Evolutionary conservation across 1,140 invertebrate genomes (phyloP).

Genomic region (Bombus superbus): DNA sequence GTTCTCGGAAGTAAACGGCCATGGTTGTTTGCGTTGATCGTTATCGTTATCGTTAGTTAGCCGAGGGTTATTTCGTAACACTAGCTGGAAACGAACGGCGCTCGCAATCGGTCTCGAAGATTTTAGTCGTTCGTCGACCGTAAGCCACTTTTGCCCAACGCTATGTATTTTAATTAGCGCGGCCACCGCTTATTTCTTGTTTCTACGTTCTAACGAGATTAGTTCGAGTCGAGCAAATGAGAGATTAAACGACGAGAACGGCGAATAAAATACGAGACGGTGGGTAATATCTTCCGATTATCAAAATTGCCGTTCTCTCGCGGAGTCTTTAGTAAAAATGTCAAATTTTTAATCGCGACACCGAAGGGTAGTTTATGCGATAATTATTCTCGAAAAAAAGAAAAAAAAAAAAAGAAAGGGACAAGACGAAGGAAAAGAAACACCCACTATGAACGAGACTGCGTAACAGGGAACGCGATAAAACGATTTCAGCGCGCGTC

Average conservation of each 20-base stretch:
- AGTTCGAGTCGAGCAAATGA: background rate
- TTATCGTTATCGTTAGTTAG: constrained; percentile 32
- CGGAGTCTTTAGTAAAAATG: background rate
- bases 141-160: background rate
- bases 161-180: background rate
- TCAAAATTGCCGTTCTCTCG: too few relatives aligned
- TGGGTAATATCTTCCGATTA: too few relatives aligned
- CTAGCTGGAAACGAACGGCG: background rate
- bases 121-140: background rate
- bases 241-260: background rate
- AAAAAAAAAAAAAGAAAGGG: too few relatives aligned
- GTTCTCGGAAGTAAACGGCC: background rate
- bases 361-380: background rate
- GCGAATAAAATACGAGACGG: background rate
- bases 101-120: background rate
- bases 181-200: background rate
- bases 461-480: background rate
- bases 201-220: background rate
- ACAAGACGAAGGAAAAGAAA: too few relatives aligned
- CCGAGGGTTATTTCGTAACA: background rate
- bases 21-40: constrained; percentile 10
- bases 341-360: background rate
- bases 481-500: background rate
- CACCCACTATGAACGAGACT: background rate
- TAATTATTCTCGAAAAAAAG: background rate